A percentile compares a stretch with the other conserved stretches of the same genome.
phyloP scores from a whole-genome alignment of 1,140 invertebrate species.

The Tetraneura akinire region DNA sequence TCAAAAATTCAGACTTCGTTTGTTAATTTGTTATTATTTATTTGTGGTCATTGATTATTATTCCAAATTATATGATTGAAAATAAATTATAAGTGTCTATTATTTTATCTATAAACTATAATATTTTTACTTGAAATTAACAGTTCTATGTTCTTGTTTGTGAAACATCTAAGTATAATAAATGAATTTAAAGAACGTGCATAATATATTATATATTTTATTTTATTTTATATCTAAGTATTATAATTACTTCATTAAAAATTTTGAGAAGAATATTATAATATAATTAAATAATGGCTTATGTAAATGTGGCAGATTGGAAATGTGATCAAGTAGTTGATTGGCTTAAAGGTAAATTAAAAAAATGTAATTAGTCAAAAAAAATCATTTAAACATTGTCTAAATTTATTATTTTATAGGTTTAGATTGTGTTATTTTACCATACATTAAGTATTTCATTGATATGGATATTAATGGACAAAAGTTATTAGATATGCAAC shows the following conservation, averaged over 20 bases:
- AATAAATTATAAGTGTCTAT: neutral
- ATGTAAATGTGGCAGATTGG: conserved; percentile 90
- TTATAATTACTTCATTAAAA: neutral
- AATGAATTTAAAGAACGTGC: neutral
- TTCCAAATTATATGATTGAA: neutral
- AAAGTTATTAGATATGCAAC: conserved; percentile 77
- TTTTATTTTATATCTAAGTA: neutral
- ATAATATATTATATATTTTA: neutral
- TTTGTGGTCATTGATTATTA: neutral
- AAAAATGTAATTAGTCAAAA: neutral
- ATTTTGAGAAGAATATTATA: neutral
- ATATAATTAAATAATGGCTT: conserved; percentile 68
- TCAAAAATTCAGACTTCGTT: neutral
- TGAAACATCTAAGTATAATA: neutral
- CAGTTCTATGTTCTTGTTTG: neutral
- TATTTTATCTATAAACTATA: neutral
- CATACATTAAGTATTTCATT: conserved; percentile 79
- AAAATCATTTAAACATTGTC: conserved; percentile 19
- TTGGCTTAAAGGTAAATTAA: conserved; percentile 79
- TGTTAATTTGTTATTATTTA: neutral
- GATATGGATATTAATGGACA: conserved; percentile 80
- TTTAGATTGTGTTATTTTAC: conserved; percentile 76
- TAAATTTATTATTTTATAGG: conserved; percentile 63
- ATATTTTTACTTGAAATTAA: neutral
- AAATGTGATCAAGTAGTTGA: conserved; percentile 89